Conservation (phyloP, 2,113 vertebrate species). For the Boulengeromyrus knoepffleri region DNA sequence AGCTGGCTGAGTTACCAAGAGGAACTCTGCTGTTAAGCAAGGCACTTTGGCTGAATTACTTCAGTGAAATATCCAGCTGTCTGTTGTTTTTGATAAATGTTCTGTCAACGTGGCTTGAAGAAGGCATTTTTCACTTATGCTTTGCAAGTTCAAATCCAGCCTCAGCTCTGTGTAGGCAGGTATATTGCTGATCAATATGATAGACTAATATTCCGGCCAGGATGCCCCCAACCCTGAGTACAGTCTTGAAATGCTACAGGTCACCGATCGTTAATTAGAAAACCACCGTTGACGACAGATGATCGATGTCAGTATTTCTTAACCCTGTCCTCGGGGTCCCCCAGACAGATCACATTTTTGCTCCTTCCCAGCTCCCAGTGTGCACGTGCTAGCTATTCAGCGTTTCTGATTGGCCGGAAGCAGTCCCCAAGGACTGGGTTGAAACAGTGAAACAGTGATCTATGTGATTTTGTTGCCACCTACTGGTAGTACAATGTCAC, state of each 20-base stretch:
- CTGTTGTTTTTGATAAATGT: neutral
- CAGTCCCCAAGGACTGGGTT: neutral
- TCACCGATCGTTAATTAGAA: neutral
- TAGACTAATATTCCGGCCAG: neutral
- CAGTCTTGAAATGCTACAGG: neutral
- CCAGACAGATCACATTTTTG: neutral
- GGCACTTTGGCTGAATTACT: neutral
- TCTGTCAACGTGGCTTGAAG: neutral
- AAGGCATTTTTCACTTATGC: neutral
- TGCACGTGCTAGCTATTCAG: neutral
- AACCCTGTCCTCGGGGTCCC: neutral
- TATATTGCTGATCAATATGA: neutral
- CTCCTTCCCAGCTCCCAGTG: neutral
- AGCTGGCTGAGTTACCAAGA: neutral
- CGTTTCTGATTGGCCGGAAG: neutral
- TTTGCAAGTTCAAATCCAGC: neutral
- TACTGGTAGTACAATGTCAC: neutral
- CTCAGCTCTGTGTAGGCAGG: neutral
- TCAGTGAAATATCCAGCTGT: neutral
- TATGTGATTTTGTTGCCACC: neutral
- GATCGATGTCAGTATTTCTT: neutral
- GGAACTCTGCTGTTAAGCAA: neutral
- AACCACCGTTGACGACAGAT: neutral
- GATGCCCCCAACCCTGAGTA: neutral
- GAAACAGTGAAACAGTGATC: neutral